Conservation (phyloP, 2,113 vertebrate genomes). For the Coptodon rendalli region DNA sequence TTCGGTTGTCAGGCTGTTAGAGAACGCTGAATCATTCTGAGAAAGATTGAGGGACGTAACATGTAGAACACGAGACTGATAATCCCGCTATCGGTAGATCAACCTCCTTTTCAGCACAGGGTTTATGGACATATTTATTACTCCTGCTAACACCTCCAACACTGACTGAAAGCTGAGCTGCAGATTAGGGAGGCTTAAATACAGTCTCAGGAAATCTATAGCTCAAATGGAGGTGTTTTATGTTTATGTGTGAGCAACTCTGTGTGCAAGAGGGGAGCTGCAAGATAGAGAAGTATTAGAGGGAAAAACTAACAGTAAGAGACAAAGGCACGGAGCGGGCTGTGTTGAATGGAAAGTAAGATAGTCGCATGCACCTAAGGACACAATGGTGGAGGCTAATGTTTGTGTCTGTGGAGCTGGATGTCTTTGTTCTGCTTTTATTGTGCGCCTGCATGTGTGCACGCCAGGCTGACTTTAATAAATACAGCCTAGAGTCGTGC, state of each 20-base stretch:
- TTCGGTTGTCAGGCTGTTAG: neutral
- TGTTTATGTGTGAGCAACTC: neutral
- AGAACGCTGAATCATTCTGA: neutral
- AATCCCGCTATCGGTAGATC: slow-evolving; percentile 15
- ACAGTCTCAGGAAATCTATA: slow-evolving; percentile 26
- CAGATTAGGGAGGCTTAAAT: slow-evolving; percentile 38
- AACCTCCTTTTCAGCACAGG: neutral
- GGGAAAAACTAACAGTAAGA: neutral
- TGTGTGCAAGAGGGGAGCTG: neutral
- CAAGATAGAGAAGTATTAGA: neutral
- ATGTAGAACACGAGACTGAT: neutral
- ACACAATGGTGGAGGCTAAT: neutral
- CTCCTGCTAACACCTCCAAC: slow-evolving; percentile 2
- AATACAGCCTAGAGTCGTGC: neutral
- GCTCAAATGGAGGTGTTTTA: slow-evolving; percentile 30
- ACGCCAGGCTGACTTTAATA: neutral
- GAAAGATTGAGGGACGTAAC: neutral
- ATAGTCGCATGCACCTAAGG: neutral
- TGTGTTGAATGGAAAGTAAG: neutral
- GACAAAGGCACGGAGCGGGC: neutral
- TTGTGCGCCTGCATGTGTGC: neutral
- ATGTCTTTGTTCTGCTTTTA: neutral
- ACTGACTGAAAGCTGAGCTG: slow-evolving; percentile 13
- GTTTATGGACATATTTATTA: slow-evolving; percentile 32
- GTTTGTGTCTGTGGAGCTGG: neutral